phyloP scores from a whole-genome alignment of 2,797 vertebrate genomes.

The Poeciliopsis infans region DNA sequence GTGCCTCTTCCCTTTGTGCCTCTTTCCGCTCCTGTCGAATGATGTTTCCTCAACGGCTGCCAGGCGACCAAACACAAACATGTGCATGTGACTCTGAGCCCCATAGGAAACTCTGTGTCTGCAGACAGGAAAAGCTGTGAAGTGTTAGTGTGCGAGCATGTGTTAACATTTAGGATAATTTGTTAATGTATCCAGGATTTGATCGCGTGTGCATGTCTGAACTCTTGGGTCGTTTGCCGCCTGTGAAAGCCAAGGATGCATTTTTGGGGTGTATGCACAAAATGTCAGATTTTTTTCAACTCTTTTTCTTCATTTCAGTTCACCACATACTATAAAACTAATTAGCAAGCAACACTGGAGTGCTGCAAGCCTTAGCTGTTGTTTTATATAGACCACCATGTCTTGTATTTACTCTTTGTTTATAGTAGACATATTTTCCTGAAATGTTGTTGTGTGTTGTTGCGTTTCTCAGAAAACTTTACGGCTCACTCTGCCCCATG shows the following conservation, averaged over 20 bases:
- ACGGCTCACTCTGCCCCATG: slow-evolving; percentile 25
- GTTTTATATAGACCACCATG: not conserved
- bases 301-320: not conserved
- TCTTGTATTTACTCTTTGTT: slow-evolving; percentile 15
- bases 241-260: not conserved
- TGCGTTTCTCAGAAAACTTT: slow-evolving; percentile 23
- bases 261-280: slow-evolving; percentile 5
- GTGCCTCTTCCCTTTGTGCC: slow-evolving; percentile 31
- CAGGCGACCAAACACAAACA: slow-evolving; percentile 37
- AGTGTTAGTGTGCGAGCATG: slow-evolving; percentile 26
- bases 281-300: not conserved
- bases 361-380: not conserved
- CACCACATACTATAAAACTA: not conserved
- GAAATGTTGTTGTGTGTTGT: slow-evolving; percentile 17
- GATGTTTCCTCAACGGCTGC: slow-evolving; percentile 67
- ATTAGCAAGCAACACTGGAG: slow-evolving; percentile 5
- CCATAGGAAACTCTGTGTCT: slow-evolving; percentile 62
- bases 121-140: slow-evolving; percentile 55
- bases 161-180: slow-evolving; percentile 32
- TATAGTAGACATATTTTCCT: slow-evolving; percentile 3
- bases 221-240: slow-evolving; percentile 7
- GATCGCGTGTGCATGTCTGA: slow-evolving; percentile 27
- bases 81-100: slow-evolving; percentile 41
- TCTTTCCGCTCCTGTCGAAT: slow-evolving; percentile 52
- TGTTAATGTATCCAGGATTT: slow-evolving; percentile 9